Evolutionary conservation across 2,797 vertebrate genomes (phyloP).

Genomic region (Chaetodon trifasciatus): DNA sequence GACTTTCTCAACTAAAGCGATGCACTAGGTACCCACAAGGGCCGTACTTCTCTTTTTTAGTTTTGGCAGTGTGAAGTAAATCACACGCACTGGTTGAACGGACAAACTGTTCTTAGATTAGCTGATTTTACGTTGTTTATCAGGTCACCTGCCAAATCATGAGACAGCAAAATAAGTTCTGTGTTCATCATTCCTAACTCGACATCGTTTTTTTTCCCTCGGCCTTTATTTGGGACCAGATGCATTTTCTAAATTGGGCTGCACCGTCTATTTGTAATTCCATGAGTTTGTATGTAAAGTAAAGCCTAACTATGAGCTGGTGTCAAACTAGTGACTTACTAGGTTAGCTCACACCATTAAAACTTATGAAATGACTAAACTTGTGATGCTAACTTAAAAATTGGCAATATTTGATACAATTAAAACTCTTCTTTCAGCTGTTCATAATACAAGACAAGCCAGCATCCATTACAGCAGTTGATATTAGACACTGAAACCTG

Average conservation of each 20-base stretch:
- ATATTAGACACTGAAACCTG: too few species aligned
- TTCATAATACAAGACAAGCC: too few species aligned
- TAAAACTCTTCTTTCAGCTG: neutral
- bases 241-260: too few species aligned
- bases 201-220: neutral
- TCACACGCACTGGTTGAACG: neutral
- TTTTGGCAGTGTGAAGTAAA: neutral
- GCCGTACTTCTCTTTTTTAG: neutral
- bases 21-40: neutral
- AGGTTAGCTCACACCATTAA: neutral
- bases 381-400: neutral
- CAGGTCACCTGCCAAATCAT: neutral
- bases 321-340: neutral
- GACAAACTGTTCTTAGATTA: neutral
- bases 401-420: neutral
- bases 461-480: too few species aligned
- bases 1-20: constrained; percentile 18
- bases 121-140: neutral
- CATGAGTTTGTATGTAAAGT: neutral
- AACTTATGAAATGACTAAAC: too few species aligned
- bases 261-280: neutral
- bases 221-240: neutral
- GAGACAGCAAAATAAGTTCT: neutral
- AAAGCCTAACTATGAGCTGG: too few species aligned
- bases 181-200: neutral